Conservation (phyloP, 2,113 vertebrate genomes). For the Heterotilapia buettikoferi region DNA sequence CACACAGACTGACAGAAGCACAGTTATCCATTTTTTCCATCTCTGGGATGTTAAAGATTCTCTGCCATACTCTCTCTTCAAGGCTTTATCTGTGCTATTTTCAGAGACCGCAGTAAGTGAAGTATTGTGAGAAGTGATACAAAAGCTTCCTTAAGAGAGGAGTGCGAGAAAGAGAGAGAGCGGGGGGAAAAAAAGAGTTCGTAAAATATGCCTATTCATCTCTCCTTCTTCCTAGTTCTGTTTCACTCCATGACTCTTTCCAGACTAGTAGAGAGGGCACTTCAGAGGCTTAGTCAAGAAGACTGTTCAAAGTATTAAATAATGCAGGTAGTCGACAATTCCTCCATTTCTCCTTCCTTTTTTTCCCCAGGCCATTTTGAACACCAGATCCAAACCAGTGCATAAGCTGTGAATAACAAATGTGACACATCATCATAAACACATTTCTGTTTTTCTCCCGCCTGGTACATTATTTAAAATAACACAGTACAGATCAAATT, state of each 20-base stretch:
- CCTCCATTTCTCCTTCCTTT: neutral
- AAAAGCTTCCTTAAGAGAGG: constrained; percentile 26
- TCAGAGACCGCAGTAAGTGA: constrained; percentile 31
- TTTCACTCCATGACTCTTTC: neutral
- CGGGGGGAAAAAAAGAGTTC: neutral
- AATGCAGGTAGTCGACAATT: constrained; percentile 15
- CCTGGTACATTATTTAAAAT: neutral
- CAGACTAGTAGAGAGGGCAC: neutral
- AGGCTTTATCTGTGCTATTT: constrained; percentile 39
- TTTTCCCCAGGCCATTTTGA: neutral
- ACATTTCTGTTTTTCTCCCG: neutral
- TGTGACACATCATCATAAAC: neutral
- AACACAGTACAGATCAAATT: neutral
- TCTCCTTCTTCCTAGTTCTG: neutral
- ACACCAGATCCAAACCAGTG: neutral
- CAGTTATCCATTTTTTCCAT: constrained; percentile 3
- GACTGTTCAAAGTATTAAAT: constrained; percentile 1
- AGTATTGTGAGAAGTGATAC: constrained; percentile 40
- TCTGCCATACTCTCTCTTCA: neutral
- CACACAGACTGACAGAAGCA: neutral
- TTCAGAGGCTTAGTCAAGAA: constrained; percentile 3
- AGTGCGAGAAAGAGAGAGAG: neutral
- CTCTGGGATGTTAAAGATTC: constrained; percentile 1
- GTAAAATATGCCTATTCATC: constrained; percentile 35
- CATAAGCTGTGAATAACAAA: constrained; percentile 13